Evolutionary conservation across 2,797 vertebrate species (phyloP).

Genomic region (Cercopithecus hamlyni): DNA sequence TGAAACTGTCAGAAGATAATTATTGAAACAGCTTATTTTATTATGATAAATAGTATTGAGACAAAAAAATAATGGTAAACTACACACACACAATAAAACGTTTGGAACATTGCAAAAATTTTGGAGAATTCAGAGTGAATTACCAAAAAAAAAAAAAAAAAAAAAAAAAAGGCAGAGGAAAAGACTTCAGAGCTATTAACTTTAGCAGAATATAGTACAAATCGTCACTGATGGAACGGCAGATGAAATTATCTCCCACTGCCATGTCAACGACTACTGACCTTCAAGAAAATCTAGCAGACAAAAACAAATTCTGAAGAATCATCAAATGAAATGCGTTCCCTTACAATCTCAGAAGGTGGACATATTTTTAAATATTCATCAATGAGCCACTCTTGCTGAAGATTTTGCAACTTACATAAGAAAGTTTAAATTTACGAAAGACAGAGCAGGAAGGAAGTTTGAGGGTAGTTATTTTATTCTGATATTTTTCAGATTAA

Average conservation of each 20-base stretch:
- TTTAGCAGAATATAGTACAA: background rate
- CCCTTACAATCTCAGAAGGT: background rate
- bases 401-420: background rate
- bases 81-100: background rate
- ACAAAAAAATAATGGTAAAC: background rate
- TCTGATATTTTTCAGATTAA: background rate
- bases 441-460: background rate
- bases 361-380: background rate
- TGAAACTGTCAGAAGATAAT: background rate
- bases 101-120: background rate
- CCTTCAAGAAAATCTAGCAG: background rate
- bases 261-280: background rate
- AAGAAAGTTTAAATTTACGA: background rate
- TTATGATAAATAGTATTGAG: background rate
- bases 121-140: background rate
- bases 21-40: background rate
- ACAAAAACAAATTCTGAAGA: background rate
- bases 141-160: background rate
- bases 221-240: background rate
- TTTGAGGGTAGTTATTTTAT: background rate
- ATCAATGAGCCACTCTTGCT: background rate
- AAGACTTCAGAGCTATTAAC: background rate
- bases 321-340: background rate
- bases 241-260: background rate
- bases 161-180: background rate